phyloP scores from a whole-genome alignment of 2,888 invertebrate genomes.

The Andrena chrysosceles region DNA sequence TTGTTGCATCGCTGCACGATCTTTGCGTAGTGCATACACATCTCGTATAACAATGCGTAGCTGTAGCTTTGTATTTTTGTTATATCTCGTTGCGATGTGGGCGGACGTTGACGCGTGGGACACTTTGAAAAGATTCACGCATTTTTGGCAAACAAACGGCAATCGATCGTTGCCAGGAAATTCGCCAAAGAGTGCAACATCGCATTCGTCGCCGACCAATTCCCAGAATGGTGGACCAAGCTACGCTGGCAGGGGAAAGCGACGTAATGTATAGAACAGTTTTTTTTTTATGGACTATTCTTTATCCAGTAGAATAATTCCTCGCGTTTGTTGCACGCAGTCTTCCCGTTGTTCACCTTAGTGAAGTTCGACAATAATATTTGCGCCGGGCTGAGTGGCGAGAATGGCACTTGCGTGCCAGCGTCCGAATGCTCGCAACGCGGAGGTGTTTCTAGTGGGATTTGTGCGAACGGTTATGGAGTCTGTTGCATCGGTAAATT shows the following conservation, averaged over 20 bases:
- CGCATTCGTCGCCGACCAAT: constrained; percentile 26
- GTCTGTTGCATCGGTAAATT: constrained; percentile 90
- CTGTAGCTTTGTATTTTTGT: constrained; percentile 12
- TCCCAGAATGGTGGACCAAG: constrained; percentile 22
- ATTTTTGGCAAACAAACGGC: constrained; percentile 56
- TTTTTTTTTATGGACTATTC: background rate
- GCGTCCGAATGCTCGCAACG: constrained; percentile 89
- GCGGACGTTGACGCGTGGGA: constrained; percentile 54
- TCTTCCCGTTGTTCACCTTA: constrained; percentile 92
- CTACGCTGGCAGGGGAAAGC: constrained; percentile 55
- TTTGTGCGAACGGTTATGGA: constrained; percentile 92
- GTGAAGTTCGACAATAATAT: constrained; percentile 92
- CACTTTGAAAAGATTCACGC: constrained; percentile 34
- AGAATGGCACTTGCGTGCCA: constrained; percentile 93
- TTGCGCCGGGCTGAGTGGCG: constrained; percentile 91
- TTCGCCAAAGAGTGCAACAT: background rate
- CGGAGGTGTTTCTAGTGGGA: constrained; percentile 91
- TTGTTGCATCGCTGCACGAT: background rate
- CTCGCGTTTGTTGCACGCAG: constrained; percentile 83
- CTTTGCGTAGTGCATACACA: background rate
- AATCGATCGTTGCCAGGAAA: constrained; percentile 7
- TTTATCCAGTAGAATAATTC: background rate
- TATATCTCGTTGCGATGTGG: constrained; percentile 22
- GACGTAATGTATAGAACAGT: constrained; percentile 50
- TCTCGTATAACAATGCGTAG: constrained; percentile 20